phyloP scores from a whole-genome alignment of 2,113 vertebrate species.

The Opisthocomus hoazin region DNA sequence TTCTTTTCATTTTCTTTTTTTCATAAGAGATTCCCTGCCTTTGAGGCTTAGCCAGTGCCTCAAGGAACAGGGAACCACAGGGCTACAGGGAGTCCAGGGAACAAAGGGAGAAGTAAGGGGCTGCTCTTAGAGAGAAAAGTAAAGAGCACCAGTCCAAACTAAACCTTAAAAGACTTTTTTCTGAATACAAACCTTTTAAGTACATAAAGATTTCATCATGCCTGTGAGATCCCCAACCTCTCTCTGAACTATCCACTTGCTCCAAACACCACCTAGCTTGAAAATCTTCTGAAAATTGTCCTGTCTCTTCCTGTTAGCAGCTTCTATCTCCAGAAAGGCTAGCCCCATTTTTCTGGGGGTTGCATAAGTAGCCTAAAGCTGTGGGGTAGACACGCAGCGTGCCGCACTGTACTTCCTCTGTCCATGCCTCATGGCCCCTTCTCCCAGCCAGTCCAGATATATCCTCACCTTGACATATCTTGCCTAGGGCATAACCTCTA shows the following conservation, averaged over 20 bases:
- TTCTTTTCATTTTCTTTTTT: background rate
- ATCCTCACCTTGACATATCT: background rate
- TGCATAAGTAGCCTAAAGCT: background rate
- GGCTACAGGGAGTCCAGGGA: background rate
- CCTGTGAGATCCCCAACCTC: background rate
- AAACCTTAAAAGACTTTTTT: background rate
- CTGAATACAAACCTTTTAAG: background rate
- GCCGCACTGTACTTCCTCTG: accelerated
- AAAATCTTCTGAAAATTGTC: background rate
- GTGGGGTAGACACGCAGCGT: background rate
- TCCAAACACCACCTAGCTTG: background rate
- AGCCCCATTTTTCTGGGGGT: accelerated
- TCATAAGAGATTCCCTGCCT: background rate
- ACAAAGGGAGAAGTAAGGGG: background rate
- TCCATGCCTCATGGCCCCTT: background rate
- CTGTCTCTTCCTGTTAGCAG: background rate
- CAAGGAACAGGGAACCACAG: background rate
- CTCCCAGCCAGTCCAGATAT: background rate
- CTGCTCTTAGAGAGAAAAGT: background rate
- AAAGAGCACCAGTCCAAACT: background rate
- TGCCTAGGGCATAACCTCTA: background rate
- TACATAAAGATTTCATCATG: background rate
- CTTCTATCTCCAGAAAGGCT: background rate
- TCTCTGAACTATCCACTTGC: background rate
- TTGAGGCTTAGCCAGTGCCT: constrained; percentile 1